Evolutionary conservation across 2,888 invertebrate species (phyloP).

Genomic region (Heliconius ismenius): DNA sequence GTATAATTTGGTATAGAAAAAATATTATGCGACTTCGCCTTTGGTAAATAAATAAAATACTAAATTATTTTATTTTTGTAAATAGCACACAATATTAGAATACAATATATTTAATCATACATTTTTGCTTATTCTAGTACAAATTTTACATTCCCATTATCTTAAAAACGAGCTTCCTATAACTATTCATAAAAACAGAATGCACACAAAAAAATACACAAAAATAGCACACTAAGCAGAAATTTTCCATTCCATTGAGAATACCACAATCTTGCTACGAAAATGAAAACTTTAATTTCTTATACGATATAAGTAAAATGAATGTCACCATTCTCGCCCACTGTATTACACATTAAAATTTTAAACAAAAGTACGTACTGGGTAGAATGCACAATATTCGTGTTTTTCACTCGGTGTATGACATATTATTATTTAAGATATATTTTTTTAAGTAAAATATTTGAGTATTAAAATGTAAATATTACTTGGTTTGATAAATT

Average conservation of each 20-base stretch:
- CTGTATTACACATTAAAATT: constrained; percentile 41
- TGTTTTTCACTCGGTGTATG: constrained; percentile 41
- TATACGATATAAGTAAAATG: constrained; percentile 36
- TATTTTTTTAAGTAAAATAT: no score
- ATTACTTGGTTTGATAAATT: no score
- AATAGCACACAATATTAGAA: background rate
- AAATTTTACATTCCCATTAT: background rate
- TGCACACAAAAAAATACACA: background rate
- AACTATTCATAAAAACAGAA: background rate
- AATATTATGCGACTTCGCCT: no score
- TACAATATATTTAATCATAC: background rate
- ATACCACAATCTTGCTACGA: constrained; percentile 27
- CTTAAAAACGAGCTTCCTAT: constrained; percentile 1
- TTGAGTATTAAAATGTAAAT: no score
- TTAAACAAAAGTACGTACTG: constrained; percentile 39
- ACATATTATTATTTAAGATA: constrained; percentile 38
- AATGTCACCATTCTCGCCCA: constrained; percentile 39
- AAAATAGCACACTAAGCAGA: background rate
- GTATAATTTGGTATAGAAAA: no score
- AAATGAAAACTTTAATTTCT: constrained; percentile 37
- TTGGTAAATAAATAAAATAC: no score
- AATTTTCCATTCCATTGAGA: constrained; percentile 22
- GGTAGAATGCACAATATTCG: constrained; percentile 40
- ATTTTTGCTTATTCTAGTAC: background rate
- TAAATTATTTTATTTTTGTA: background rate